These are phyloP conservation scores for Chaenodraco wilsoni DNA, from an alignment of 2,797 vertebrate species.

Conservation along the genomic window DNA sequence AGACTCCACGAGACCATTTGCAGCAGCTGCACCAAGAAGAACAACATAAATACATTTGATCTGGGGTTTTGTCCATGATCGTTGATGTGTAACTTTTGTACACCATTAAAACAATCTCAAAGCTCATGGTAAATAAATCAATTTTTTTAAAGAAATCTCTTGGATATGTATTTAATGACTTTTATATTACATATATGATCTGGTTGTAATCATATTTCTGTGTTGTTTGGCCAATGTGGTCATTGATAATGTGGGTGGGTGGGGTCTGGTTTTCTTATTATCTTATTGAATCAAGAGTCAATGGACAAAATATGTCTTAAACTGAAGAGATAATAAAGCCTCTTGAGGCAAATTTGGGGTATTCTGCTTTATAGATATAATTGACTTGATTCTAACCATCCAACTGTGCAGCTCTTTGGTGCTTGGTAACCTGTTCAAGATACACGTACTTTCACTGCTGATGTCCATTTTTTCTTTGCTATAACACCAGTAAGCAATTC, in stretches of 20 bases:
- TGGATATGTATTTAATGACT: background rate
- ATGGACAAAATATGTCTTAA: background rate
- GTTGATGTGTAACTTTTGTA: background rate
- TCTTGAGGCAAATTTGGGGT: background rate
- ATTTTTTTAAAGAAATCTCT: background rate
- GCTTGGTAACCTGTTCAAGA: background rate
- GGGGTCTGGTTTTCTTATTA: no score
- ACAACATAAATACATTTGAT: background rate
- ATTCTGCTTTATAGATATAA: background rate
- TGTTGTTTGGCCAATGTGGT: background rate
- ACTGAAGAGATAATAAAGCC: background rate
- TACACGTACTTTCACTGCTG: background rate
- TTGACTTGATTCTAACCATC: background rate
- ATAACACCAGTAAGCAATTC: background rate
- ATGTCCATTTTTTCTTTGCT: background rate
- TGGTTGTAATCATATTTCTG: background rate
- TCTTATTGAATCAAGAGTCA: background rate
- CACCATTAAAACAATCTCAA: conserved; percentile 21
- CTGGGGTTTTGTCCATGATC: background rate
- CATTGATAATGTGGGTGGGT: background rate
- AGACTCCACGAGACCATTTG: background rate
- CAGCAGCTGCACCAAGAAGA: background rate
- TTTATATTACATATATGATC: background rate
- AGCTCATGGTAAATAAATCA: background rate
- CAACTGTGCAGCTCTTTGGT: background rate